Percentiles rank a stretch among this genome's conserved stretches.
Conservation (phyloP, 2,113 vertebrate genomes). For the Pollimyrus isidori region DNA sequence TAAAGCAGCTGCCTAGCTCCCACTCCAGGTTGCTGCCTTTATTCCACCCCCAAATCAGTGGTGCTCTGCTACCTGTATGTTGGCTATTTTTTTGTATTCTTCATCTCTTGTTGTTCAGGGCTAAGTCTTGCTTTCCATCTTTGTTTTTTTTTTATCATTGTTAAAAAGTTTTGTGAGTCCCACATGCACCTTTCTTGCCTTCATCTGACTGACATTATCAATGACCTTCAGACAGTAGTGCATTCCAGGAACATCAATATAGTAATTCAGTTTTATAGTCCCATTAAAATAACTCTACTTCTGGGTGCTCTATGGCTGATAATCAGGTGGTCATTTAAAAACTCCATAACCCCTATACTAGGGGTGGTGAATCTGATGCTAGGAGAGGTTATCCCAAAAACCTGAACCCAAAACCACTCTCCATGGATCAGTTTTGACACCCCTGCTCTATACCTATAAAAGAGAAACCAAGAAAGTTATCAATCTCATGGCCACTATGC, state of each 20-base stretch:
- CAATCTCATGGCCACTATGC: not conserved
- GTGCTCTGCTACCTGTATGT: not conserved
- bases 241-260: not conserved
- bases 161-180: not conserved
- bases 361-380: too few species aligned
- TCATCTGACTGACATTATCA: not conserved
- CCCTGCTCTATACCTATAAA: not conserved
- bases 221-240: not conserved
- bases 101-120: not conserved
- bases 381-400: too few species aligned
- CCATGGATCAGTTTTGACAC: too few species aligned
- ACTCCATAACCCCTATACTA: not conserved
- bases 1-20: not conserved
- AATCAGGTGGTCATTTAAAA: not conserved
- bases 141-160: not conserved
- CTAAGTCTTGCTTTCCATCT: not conserved
- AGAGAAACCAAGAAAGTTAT: not conserved
- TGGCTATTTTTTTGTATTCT: not conserved
- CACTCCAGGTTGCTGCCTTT: not conserved
- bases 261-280: not conserved
- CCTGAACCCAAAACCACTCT: too few species aligned
- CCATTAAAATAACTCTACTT: not conserved
- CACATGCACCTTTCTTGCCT: not conserved
- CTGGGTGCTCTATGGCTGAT: not conserved
- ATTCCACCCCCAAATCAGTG: not conserved